Evolutionary conservation across 2,113 vertebrate species (phyloP).

Genomic region (Chaetodon trifascialis): DNA sequence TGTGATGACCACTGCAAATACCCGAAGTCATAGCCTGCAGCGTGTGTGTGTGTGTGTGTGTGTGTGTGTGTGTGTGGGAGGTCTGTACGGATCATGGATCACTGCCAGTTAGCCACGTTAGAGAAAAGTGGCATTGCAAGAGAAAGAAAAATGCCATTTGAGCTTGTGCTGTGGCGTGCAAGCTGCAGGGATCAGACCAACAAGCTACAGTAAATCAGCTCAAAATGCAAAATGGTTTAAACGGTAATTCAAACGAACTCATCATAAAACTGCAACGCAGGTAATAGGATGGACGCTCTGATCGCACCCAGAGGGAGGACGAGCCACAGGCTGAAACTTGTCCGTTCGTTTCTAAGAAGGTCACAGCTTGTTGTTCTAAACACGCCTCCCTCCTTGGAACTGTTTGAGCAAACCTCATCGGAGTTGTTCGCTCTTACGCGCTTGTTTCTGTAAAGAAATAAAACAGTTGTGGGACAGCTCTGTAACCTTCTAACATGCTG

Average conservation of each 20-base stretch:
- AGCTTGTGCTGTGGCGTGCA: neutral
- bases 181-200: neutral
- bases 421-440: conserved; percentile 2
- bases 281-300: neutral
- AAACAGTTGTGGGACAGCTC: conserved; percentile 33
- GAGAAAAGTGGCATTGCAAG: too few species aligned
- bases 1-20: too few species aligned
- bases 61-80: too few species aligned
- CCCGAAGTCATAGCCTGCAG: too few species aligned
- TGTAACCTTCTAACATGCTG: neutral
- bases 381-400: neutral
- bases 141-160: too few species aligned
- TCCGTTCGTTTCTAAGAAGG: conserved; percentile 9
- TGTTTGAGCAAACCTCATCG: neutral
- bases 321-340: conserved; percentile 14
- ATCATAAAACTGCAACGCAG: neutral
- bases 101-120: too few species aligned
- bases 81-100: too few species aligned
- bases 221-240: neutral
- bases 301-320: neutral
- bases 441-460: conserved; percentile 10
- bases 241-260: neutral
- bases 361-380: conserved; percentile 5
- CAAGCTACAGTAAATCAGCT: neutral
- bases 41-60: too few species aligned